Conservation (phyloP, 1,140 invertebrate genomes). For the Leptopilina clavipes region DNA sequence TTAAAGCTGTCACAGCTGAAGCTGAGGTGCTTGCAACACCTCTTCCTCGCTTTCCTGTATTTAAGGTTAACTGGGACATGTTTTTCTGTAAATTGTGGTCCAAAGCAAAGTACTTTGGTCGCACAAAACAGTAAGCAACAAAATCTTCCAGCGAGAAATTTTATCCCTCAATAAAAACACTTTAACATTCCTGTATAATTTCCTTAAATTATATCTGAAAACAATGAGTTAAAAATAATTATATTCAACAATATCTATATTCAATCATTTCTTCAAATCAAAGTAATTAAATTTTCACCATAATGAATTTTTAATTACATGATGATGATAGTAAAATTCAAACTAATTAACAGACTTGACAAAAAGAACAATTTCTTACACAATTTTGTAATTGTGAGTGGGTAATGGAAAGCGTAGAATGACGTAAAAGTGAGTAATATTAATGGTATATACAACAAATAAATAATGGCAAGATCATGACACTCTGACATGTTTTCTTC, state of each 20-base stretch:
- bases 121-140: not conserved
- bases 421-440: not conserved
- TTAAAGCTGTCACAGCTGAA: constrained; percentile 69
- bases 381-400: not conserved
- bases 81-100: constrained; percentile 43
- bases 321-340: no score
- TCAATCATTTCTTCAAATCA: no score
- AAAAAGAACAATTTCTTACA: no score
- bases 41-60: constrained; percentile 70
- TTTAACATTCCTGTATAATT: constrained; percentile 14
- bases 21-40: constrained; percentile 70
- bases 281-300: no score
- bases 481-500: constrained; percentile 4
- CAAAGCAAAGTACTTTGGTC: constrained; percentile 44
- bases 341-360: not conserved
- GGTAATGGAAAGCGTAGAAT: not conserved
- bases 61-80: constrained; percentile 73
- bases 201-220: not conserved
- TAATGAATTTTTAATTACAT: no score
- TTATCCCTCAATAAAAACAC: not conserved
- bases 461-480: constrained; percentile 11
- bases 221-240: no score
- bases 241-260: no score
- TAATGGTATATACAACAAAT: constrained; percentile 18
- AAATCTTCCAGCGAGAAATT: not conserved